Conservation (phyloP, 2,888 invertebrate genomes). For the Cynaeus angustus region DNA sequence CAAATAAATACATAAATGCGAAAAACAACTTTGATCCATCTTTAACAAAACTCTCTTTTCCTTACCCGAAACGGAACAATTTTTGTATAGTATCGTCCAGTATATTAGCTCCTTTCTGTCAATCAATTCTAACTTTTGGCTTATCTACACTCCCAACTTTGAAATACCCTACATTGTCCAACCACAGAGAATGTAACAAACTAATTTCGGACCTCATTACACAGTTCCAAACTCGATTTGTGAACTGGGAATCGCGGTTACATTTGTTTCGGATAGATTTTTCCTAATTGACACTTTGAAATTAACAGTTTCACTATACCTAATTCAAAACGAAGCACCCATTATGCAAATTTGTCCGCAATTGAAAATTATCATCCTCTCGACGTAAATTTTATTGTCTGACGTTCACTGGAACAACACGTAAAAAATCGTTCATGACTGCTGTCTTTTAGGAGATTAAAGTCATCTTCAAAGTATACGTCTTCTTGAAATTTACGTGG, state of each 20-base stretch:
- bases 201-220: conserved; percentile 26
- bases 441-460: conserved; percentile 1
- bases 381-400: neutral
- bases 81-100: no score
- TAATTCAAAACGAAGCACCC: neutral
- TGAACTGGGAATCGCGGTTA: conserved; percentile 9
- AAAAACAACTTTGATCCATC: no score
- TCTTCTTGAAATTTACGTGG: conserved; percentile 7
- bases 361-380: neutral
- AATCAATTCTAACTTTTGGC: no score
- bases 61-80: no score
- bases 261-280: conserved; percentile 13
- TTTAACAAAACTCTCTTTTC: no score
- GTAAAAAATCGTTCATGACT: neutral
- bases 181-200: conserved; percentile 16
- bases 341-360: neutral
- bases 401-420: no score
- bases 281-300: conserved; percentile 13
- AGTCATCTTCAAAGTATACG: conserved; percentile 7
- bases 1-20: no score
- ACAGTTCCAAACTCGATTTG: conserved; percentile 3
- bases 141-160: neutral
- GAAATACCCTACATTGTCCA: neutral
- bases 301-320: neutral
- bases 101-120: no score